Percentiles rank a stretch among this genome's conserved stretches.
phyloP scores from a whole-genome alignment of 2,888 invertebrate genomes.

The Polydrusus tereticollis region DNA sequence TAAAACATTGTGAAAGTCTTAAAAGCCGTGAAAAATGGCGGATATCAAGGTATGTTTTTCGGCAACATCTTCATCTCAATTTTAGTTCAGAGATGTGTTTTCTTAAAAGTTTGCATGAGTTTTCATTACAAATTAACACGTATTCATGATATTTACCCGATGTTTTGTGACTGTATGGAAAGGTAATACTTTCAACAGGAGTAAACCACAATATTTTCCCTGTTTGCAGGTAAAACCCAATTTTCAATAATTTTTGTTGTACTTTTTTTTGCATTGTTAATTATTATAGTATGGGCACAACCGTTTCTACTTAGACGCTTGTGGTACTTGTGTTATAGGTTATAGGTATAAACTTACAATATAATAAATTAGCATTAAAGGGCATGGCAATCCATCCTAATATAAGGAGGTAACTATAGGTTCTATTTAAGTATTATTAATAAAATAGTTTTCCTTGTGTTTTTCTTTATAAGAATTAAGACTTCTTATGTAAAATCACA shows the following conservation, averaged over 20 bases:
- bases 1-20: not conserved
- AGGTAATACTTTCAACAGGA: not conserved
- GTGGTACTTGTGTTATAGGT: too few species aligned
- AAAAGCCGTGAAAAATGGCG: conserved; percentile 37
- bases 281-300: too few species aligned
- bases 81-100: not conserved
- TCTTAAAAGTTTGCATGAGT: not conserved
- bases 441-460: too few species aligned
- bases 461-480: too few species aligned
- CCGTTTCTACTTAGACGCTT: too few species aligned
- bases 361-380: too few species aligned
- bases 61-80: not conserved
- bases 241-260: not conserved
- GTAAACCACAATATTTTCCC: not conserved
- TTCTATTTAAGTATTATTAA: too few species aligned
- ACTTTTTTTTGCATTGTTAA: conserved; percentile 2
- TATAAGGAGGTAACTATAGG: too few species aligned
- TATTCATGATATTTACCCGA: conserved; percentile 1
- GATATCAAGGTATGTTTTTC: conserved; percentile 43
- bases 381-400: too few species aligned
- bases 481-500: too few species aligned
- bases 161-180: not conserved
- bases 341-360: too few species aligned
- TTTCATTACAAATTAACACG: not conserved
- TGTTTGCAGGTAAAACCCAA: not conserved